Conservation (phyloP, 2,797 vertebrate genomes). For the Thamnophis elegans region DNA sequence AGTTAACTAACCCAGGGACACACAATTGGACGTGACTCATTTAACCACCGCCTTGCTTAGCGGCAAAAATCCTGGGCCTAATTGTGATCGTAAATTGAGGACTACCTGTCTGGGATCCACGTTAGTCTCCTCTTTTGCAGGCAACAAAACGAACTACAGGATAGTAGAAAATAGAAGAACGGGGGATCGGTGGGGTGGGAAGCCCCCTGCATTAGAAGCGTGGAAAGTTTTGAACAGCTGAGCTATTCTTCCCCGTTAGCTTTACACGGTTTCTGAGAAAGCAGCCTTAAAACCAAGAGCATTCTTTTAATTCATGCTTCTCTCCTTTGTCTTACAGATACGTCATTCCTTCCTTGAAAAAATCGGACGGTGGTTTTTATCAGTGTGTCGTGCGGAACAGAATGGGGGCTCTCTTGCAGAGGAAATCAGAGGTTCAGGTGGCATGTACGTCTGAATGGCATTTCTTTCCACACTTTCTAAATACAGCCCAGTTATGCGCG, state of each 20-base stretch:
- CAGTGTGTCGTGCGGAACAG: conserved; percentile 91
- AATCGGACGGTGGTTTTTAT: conserved; percentile 83
- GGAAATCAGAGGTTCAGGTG: conserved; percentile 85
- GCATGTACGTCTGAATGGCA: conserved; percentile 82
- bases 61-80: no score
- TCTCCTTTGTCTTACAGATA: conserved; percentile 72
- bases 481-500: background rate
- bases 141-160: background rate
- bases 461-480: background rate
- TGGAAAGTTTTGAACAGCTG: background rate
- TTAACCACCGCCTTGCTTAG: no score
- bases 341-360: conserved; percentile 78
- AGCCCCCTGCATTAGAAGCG: background rate
- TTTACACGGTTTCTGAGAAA: background rate
- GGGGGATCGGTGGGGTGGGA: background rate
- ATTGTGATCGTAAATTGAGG: no score
- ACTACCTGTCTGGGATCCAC: background rate
- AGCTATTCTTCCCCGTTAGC: background rate
- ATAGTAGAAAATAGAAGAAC: background rate
- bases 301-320: conserved; percentile 26
- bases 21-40: no score
- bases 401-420: conserved; percentile 88
- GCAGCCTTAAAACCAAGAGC: background rate
- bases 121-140: background rate
- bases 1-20: no score